phyloP scores from a whole-genome alignment of 2,888 invertebrate genomes.

The Parnassius apollo region DNA sequence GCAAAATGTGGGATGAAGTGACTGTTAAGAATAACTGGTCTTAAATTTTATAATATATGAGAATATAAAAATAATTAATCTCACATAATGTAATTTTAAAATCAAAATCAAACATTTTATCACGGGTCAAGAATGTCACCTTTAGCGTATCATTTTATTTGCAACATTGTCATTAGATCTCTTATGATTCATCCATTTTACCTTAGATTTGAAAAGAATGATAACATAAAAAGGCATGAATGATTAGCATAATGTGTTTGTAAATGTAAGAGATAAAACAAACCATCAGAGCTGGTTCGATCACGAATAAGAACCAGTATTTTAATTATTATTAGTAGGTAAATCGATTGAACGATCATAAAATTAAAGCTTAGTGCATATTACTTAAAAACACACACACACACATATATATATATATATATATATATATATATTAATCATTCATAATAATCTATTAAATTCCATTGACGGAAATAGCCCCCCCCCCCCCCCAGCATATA shows the following conservation, averaged over 20 bases:
- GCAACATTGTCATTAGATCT: constrained; percentile 36
- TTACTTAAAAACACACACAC: no score
- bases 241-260: constrained; percentile 42
- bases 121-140: constrained; percentile 54
- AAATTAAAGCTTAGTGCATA: no score
- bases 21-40: no score
- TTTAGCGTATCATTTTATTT: constrained; percentile 45
- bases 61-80: neutral
- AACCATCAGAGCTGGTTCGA: constrained; percentile 38
- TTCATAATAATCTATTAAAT: no score
- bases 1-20: neutral
- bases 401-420: no score
- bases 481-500: no score
- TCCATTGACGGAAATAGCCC: no score
- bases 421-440: no score
- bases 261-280: constrained; percentile 38
- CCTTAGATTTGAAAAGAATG: constrained; percentile 43
- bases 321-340: neutral
- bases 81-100: neutral
- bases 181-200: constrained; percentile 53
- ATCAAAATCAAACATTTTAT: constrained; percentile 7
- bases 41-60: neutral
- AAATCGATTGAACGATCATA: neutral
- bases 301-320: constrained; percentile 2
- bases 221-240: constrained; percentile 38